These are phyloP conservation scores for Tenrec ecaudatus DNA, from an alignment of 2,113 vertebrate genomes.

Conservation along the genomic window DNA sequence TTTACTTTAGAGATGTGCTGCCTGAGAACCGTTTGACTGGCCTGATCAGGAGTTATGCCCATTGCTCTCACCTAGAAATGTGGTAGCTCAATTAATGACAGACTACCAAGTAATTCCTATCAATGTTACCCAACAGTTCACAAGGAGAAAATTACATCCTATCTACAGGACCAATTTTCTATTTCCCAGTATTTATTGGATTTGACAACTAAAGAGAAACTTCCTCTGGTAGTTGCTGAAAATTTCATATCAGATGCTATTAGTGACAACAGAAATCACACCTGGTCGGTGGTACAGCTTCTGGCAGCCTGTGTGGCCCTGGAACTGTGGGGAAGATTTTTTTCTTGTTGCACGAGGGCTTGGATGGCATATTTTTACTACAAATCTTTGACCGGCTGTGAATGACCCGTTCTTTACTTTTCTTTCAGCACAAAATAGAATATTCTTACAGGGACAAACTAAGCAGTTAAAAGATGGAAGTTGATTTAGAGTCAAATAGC, in stretches of 20 bases:
- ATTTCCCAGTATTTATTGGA: slow-evolving; percentile 47
- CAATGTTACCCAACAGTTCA: neutral
- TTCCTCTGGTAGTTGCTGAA: neutral
- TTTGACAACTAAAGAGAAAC: slow-evolving; percentile 42
- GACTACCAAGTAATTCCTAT: slow-evolving; percentile 27
- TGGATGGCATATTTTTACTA: neutral
- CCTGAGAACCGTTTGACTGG: no score
- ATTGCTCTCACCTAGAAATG: neutral
- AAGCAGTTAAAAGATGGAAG: no score
- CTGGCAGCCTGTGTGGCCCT: neutral
- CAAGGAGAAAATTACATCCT: slow-evolving; percentile 14
- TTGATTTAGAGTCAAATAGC: neutral
- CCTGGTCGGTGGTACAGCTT: neutral
- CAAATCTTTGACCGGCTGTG: neutral
- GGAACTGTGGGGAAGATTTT: neutral
- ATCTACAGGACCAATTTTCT: slow-evolving; percentile 10
- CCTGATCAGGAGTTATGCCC: neutral
- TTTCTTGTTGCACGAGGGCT: neutral
- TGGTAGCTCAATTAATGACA: slow-evolving; percentile 32
- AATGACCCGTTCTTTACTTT: neutral
- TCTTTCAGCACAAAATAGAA: no score
- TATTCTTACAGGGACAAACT: no score
- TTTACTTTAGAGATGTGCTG: neutral
- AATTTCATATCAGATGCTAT: slow-evolving; percentile 3
- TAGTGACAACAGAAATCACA: neutral